A percentile compares a stretch with the other conserved stretches of the same genome.
These are phyloP conservation scores for Tragelaphus imberbis DNA, from an alignment of 2,113 vertebrate species.

Conservation along the genomic window DNA sequence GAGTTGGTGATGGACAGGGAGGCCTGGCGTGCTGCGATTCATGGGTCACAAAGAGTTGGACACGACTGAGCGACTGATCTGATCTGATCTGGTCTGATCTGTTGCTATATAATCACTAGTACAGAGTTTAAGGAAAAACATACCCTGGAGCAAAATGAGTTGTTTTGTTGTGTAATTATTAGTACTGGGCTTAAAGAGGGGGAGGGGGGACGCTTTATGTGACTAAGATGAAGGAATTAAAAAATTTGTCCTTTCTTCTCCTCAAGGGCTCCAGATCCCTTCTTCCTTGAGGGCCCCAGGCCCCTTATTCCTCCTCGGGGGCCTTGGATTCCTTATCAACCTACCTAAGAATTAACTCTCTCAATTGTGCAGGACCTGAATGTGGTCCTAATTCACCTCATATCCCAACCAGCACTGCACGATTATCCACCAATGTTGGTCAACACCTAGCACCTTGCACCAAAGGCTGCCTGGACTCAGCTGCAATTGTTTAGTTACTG, in stretches of 20 bases:
- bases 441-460: neutral
- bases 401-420: neutral
- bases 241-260: neutral
- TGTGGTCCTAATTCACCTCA: neutral
- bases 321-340: neutral
- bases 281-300: neutral
- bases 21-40: too few relatives aligned
- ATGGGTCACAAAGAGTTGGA: too few relatives aligned
- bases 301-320: neutral
- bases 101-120: neutral
- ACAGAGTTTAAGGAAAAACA: neutral
- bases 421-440: neutral
- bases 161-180: neutral
- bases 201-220: neutral
- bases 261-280: neutral
- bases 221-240: neutral
- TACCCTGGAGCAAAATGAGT: neutral
- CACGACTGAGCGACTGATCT: too few relatives aligned
- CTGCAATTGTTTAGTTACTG: neutral
- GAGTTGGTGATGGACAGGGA: too few relatives aligned
- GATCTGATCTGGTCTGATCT: too few relatives aligned
- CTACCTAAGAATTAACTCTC: neutral
- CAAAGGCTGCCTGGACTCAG: neutral
- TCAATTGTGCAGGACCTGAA: neutral
- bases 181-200: neutral